Evolutionary conservation across 2,797 vertebrate species (phyloP), one percentile per base, ranked within the genome.

Genomic region (Saxicola maurus): DNA sequence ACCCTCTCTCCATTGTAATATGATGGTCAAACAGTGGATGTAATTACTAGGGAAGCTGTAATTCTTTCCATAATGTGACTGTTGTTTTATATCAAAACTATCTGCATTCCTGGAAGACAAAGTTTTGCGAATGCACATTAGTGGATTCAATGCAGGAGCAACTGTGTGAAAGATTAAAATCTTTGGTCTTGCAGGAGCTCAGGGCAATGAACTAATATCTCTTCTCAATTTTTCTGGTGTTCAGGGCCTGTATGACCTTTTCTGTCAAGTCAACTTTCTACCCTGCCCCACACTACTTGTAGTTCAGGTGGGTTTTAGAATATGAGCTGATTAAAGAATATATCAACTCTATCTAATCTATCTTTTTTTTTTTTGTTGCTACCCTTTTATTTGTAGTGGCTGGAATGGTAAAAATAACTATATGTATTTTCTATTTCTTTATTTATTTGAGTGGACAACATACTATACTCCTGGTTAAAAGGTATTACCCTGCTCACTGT

Each of bases 241-340:
- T 89, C 28, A 43, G 61, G 49, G 37, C 42, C n/a, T 60, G 27
- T 27, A 3, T 40, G 71, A 81, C 48, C 69, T 79, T 52, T 77
- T 60, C 38, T 52, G 19, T 42, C 14, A 59, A 25, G 21, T 19
- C 56, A 57, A 9, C 23, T 57, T 71, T 68, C 35, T 37, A 40
- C 42, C 30, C 23, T 79, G 64, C 16, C 51, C 40, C 18, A 8
- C 10, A 9, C 9, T 5, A 25, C 18, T 61, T 3, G 0, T 46
- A 37, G 15, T 37, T 77, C 62, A 60, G 38, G 55, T 67, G 27
- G 1, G 13, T 79, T 84, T 74, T 75, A 43, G 66, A 56, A 28
- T 16, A 27, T 18, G 20, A n/a, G 24, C 31, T 76, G 52, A 80
- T 87, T 79, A 85, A 82, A 91, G 27, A 67, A 49, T 90, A 16